Evolutionary conservation across 2,113 vertebrate genomes (phyloP).

Genomic region (Mus pahari): DNA sequence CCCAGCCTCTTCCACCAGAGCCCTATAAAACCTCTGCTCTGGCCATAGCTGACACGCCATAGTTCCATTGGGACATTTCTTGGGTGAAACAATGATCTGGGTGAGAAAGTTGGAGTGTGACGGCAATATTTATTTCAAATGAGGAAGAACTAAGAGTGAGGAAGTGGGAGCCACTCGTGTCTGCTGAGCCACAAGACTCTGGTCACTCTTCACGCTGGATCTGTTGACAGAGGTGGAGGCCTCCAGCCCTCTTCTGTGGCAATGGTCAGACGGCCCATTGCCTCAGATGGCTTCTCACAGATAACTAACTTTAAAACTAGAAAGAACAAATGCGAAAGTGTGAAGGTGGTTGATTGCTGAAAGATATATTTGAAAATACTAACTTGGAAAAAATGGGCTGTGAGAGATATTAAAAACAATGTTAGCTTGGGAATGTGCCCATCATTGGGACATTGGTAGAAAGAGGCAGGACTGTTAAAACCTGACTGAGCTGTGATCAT

Average conservation of each 20-base stretch:
- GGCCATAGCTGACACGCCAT: neutral
- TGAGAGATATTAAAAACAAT: neutral
- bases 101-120: neutral
- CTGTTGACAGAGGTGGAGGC: neutral
- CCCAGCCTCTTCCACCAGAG: neutral
- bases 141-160: neutral
- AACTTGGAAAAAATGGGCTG: neutral
- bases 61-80: neutral
- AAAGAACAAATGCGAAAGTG: neutral
- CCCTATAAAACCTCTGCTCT: neutral
- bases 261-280: neutral
- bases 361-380: slow-evolving; percentile 8
- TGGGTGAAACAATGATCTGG: neutral
- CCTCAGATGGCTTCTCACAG: neutral
- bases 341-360: neutral
- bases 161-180: neutral
- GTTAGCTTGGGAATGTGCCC: neutral
- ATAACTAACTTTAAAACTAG: neutral
- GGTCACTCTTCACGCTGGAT: neutral
- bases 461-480: neutral
- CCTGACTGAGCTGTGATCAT: neutral
- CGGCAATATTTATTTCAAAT: neutral
- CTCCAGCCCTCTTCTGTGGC: neutral
- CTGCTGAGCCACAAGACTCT: neutral
- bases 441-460: neutral